Conservation (phyloP, 1,140 invertebrate species). For the Pseudomyrmex gracilis region DNA sequence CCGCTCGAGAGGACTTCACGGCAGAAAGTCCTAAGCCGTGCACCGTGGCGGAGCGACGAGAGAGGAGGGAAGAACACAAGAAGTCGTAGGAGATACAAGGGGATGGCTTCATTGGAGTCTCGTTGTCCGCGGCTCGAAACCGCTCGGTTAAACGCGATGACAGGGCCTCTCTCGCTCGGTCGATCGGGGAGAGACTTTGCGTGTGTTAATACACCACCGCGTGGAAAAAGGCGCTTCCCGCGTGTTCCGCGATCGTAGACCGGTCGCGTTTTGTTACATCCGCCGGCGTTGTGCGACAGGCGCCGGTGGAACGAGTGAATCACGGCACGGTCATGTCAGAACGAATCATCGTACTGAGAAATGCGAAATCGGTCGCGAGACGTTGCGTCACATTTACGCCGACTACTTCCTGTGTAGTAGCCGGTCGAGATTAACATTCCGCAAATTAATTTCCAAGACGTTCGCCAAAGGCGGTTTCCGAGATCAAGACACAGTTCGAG, state of each 20-base stretch:
- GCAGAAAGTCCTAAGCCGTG: slow-evolving; percentile 48
- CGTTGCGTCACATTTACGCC: slow-evolving; percentile 54
- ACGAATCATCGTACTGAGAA: slow-evolving; percentile 73
- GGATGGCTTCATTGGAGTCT: slow-evolving; percentile 70
- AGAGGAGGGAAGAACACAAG: not conserved
- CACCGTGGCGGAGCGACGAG: slow-evolving; percentile 8
- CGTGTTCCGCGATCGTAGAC: not conserved
- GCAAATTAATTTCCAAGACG: slow-evolving; percentile 12
- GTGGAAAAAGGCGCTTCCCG: slow-evolving; percentile 24
- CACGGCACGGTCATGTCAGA: slow-evolving; percentile 35
- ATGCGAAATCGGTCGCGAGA: slow-evolving; percentile 63
- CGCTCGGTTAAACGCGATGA: not conserved
- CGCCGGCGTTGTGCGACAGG: slow-evolving; percentile 50
- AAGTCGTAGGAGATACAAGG: slow-evolving; percentile 34
- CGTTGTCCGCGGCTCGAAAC: slow-evolving; percentile 31
- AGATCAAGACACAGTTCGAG: not conserved
- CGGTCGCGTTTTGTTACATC: not conserved
- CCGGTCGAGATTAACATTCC: slow-evolving; percentile 19
- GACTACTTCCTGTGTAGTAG: slow-evolving; percentile 38
- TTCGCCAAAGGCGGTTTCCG: not conserved
- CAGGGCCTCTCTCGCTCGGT: not conserved
- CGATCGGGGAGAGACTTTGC: not conserved
- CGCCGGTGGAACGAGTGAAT: slow-evolving; percentile 62
- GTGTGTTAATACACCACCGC: not conserved
- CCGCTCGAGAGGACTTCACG: slow-evolving; percentile 61